Evolutionary conservation across 2,888 invertebrate genomes (phyloP).

Genomic region (Operophtera brumata): DNA sequence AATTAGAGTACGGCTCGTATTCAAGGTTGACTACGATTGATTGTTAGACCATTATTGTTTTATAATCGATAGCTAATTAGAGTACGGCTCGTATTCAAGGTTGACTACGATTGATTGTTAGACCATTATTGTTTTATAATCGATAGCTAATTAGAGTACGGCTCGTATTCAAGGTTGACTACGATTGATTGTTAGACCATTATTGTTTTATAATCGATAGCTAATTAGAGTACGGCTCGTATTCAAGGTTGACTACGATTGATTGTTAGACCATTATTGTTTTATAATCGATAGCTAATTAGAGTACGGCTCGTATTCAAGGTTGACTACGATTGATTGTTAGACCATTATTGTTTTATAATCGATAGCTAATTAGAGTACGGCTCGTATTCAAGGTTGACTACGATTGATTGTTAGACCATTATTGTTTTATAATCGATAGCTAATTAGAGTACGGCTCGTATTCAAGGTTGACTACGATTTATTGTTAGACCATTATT

Average conservation of each 20-base stretch:
- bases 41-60: not conserved
- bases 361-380: not conserved
- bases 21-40: no score
- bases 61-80: not conserved
- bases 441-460: not conserved
- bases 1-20: not conserved
- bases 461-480: no score
- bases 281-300: not conserved
- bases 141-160: not conserved
- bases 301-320: not conserved
- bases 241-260: no score
- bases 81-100: no score
- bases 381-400: no score
- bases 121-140: not conserved
- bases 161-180: no score
- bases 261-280: not conserved
- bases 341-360: no score
- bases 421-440: no score
- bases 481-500: no score
- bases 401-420: no score
- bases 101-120: no score
- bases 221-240: not conserved
- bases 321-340: no score
- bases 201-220: not conserved
- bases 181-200: not conserved